Percentiles rank a stretch among this genome's conserved stretches.
Conservation (phyloP, 53 echinoderm and acorn worm species). For the Hippasteria phrygiana region DNA sequence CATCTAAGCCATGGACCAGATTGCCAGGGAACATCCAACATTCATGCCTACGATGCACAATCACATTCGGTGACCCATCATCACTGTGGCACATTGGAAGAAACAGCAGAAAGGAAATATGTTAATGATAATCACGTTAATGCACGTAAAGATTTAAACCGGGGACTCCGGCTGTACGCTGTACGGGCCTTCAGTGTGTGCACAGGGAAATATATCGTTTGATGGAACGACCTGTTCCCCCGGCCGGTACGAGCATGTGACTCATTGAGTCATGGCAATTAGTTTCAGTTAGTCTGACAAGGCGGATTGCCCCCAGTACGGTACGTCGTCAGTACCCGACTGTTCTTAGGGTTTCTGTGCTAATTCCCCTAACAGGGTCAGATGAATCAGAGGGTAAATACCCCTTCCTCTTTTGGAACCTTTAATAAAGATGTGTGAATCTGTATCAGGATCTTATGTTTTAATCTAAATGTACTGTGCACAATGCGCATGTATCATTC, state of each 20-base stretch:
- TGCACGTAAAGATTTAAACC: not conserved
- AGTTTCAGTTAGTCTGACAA: constrained; percentile 6
- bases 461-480: no score
- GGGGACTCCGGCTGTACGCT: not conserved
- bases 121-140: constrained; percentile 8
- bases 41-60: not conserved
- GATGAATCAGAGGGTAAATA: not conserved
- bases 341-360: not conserved
- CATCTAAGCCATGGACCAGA: not conserved
- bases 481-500: not conserved
- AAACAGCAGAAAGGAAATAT: not conserved
- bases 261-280: constrained; percentile 41
- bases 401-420: not conserved
- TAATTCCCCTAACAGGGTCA: not conserved
- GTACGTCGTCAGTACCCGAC: not conserved
- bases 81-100: not conserved
- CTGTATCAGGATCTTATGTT: not conserved
- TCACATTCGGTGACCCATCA: not conserved
- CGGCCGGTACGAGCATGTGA: not conserved
- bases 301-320: not conserved
- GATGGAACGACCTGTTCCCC: not conserved
- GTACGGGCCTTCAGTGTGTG: not conserved
- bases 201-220: not conserved
- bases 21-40: no score
- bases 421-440: not conserved